Conservation (phyloP, 1,140 invertebrate genomes). For the Mactra quadrangularis region DNA sequence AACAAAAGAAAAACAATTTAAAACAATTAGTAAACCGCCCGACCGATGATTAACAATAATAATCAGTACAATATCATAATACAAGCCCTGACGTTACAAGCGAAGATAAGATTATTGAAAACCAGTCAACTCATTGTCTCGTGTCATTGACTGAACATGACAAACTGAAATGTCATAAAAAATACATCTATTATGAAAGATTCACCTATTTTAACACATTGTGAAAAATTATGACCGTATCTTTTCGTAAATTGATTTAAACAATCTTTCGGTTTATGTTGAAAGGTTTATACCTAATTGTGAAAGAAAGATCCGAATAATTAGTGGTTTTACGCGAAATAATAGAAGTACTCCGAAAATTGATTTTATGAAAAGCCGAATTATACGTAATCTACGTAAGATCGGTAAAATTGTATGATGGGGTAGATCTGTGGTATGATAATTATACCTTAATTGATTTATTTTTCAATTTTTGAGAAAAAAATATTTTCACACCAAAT, state of each 20-base stretch:
- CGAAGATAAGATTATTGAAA: conserved; percentile 29
- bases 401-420: too few species aligned
- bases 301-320: conserved; percentile 23
- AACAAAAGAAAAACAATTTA: conserved; percentile 30
- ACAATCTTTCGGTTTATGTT: conserved; percentile 15
- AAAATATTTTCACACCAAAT: too few species aligned
- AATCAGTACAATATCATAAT: conserved; percentile 18
- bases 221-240: conserved; percentile 6
- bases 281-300: conserved; percentile 19
- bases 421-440: too few species aligned
- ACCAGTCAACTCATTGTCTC: conserved; percentile 25
- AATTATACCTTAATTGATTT: too few species aligned
- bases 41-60: conserved; percentile 26
- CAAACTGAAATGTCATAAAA: conserved; percentile 14
- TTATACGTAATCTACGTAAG: not conserved
- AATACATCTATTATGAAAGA: not conserved
- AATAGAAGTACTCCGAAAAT: conserved; percentile 31
- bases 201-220: conserved; percentile 26
- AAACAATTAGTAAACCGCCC: conserved; percentile 33
- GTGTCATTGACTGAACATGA: not conserved
- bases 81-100: conserved; percentile 1
- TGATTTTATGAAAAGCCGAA: conserved; percentile 23
- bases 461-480: too few species aligned
- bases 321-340: conserved; percentile 19
- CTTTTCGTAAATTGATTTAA: conserved; percentile 33